Base-by-base conservation (phyloP, 2,797 vertebrate species). In the Brotula barbata region DNA sequence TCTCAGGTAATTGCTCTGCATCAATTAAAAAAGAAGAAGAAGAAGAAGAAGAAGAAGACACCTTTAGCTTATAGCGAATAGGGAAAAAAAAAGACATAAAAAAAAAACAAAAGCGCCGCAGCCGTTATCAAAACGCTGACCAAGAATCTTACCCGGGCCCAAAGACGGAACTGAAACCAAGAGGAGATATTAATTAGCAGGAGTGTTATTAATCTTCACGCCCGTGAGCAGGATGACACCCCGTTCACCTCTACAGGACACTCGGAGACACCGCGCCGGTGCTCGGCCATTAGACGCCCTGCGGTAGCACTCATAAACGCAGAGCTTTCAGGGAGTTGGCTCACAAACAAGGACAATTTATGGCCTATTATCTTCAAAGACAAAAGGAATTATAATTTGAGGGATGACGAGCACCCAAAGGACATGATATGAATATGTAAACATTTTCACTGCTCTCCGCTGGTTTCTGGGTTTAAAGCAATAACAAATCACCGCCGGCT, bases 291-390 rank as follows among this genome's bases (percentile, higher is more conserved):
- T 88, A 87, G 71, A 87, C 80, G 74, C 72, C 65, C 71, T 15
- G 77, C 68, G 81, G 78, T 83, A 83, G 78, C 85, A 81, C 85
- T 88, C 85, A 86, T 88, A 90, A 91, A 91, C 84, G 88, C 70
- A 37, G 50, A 75, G 79, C 86, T 88, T 83, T 90, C 86, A 82
- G 82, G 77, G 80, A 87, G 85, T 74, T 83, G 87, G 83, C 85
- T 85, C 77, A 71, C 86, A 91, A 90, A 91, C 89, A 90, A 90
- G 86, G 88, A 90, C 90, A 89, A 89, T 89, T 90, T 90, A 90
- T 82, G 83, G 83, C 84, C 85, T 87, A 90, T 89, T 90, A 90
- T 88, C 87, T 87, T 88, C 81, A 89, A 89, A 91, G 90, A 90
- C 89, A 90, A 89, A 88, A 80, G 78, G 77, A 86, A 86, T 89